phyloP scores from a whole-genome alignment of 2,888 invertebrate species.

The Morpho helenor region DNA sequence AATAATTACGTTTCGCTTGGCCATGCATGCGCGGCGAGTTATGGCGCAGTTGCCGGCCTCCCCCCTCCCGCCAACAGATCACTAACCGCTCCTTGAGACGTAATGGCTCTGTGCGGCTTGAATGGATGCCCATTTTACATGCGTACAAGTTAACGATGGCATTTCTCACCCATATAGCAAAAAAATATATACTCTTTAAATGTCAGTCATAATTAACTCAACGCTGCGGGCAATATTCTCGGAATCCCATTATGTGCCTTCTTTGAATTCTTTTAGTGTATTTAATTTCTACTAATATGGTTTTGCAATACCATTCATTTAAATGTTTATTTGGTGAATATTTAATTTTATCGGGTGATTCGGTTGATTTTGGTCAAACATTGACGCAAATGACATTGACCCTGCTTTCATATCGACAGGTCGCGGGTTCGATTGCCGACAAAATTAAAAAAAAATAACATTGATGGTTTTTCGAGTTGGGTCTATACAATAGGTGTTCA shows the following conservation, averaged over 20 bases:
- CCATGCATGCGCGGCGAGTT: constrained; percentile 69
- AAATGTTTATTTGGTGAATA: constrained; percentile 2
- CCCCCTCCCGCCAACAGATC: constrained; percentile 7
- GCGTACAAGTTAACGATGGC: constrained; percentile 4
- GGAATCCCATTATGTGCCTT: constrained; percentile 6
- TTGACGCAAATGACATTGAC: too few species aligned
- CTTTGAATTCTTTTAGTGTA: constrained; percentile 9
- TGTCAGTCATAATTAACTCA: constrained; percentile 9
- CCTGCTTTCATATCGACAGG: too few species aligned
- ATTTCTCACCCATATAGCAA: constrained; percentile 4
- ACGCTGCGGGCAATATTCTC: constrained; percentile 1
- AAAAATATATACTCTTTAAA: constrained; percentile 13
- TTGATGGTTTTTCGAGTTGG: too few species aligned
- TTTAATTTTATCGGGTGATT: neutral
- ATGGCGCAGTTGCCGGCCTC: constrained; percentile 61
- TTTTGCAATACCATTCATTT: neutral
- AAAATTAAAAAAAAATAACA: too few species aligned
- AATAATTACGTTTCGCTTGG: constrained; percentile 74
- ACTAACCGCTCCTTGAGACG: constrained; percentile 51
- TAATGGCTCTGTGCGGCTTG: constrained; percentile 15
- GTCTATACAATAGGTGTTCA: too few species aligned
- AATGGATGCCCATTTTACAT: constrained; percentile 14
- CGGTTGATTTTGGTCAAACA: neutral
- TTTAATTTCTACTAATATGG: constrained; percentile 13
- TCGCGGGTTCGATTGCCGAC: too few species aligned